A percentile compares a stretch with the other conserved stretches of the same genome.
Conservation (phyloP, 2,113 vertebrate species). For the Mola mola region DNA sequence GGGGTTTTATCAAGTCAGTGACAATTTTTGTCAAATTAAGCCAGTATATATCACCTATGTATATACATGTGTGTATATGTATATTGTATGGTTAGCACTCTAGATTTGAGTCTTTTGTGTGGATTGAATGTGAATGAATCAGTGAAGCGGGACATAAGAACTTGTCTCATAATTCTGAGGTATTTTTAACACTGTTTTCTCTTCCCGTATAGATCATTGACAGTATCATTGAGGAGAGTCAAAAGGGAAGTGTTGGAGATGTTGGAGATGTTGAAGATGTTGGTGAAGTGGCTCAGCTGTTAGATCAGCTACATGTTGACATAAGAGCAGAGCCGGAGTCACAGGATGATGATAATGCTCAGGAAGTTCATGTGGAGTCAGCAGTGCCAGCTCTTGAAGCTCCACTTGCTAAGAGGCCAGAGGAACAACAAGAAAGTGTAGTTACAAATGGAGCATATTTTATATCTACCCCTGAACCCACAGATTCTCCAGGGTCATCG, state of each 20-base stretch:
- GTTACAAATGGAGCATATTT: constrained; percentile 42
- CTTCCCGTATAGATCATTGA: constrained; percentile 90
- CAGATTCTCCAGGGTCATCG: constrained; percentile 24
- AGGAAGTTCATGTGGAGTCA: constrained; percentile 66
- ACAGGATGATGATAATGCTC: constrained; percentile 37
- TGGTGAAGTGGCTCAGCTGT: constrained; percentile 82
- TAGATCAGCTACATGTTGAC: constrained; percentile 66
- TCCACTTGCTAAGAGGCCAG: constrained; percentile 23
- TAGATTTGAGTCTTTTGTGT: background rate
- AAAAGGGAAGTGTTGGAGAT: constrained; percentile 83
- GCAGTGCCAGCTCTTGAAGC: constrained; percentile 20
- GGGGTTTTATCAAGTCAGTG: background rate
- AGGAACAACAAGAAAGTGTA: constrained; percentile 41
- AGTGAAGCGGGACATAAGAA: background rate
- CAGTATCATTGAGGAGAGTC: constrained; percentile 96
- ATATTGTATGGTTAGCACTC: background rate
- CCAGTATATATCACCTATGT: background rate
- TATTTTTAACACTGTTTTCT: constrained; percentile 26
- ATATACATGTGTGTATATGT: background rate
- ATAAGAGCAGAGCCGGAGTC: constrained; percentile 31
- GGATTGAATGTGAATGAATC: no score
- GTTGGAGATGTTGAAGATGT: constrained; percentile 79
- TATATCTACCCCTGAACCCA: constrained; percentile 23
- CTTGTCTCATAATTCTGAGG: background rate
- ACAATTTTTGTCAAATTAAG: background rate